Conservation (phyloP, 2,888 invertebrate genomes). For the Tillus elongatus region DNA sequence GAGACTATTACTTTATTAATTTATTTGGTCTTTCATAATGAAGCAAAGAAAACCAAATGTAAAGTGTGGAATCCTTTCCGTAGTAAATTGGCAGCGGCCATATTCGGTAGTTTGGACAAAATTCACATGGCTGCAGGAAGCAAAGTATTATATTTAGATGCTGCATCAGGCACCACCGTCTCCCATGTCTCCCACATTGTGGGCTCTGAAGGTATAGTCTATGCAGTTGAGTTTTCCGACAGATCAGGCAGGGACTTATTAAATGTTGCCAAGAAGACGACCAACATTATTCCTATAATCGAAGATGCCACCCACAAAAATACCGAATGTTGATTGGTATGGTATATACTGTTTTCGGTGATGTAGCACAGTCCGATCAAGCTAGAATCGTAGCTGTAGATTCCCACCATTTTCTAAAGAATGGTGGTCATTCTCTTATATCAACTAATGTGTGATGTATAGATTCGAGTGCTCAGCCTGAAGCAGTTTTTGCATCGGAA, state of each 20-base stretch:
- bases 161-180: conserved; percentile 96
- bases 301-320: no score
- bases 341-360: conserved; percentile 91
- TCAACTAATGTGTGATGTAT: conserved; percentile 91
- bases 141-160: conserved; percentile 88
- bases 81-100: no score
- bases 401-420: conserved; percentile 87
- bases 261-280: no score
- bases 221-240: conserved; percentile 97
- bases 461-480: conserved; percentile 91
- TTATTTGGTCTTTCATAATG: no score
- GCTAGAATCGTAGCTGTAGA: conserved; percentile 90
- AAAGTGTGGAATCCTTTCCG: no score
- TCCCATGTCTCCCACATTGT: conserved; percentile 95
- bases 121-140: conserved; percentile 89
- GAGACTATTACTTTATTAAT: no score
- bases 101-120: conserved; percentile 84
- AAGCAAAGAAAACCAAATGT: no score
- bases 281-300: no score
- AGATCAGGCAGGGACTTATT: conserved; percentile 83
- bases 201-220: no score
- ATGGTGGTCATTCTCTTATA: conserved; percentile 89
- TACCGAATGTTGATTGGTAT: no score
- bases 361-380: conserved; percentile 97
- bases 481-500: conserved; percentile 91